Evolutionary conservation across 2,797 vertebrate genomes (phyloP).

Genomic region (Pelochelys cantorii): DNA sequence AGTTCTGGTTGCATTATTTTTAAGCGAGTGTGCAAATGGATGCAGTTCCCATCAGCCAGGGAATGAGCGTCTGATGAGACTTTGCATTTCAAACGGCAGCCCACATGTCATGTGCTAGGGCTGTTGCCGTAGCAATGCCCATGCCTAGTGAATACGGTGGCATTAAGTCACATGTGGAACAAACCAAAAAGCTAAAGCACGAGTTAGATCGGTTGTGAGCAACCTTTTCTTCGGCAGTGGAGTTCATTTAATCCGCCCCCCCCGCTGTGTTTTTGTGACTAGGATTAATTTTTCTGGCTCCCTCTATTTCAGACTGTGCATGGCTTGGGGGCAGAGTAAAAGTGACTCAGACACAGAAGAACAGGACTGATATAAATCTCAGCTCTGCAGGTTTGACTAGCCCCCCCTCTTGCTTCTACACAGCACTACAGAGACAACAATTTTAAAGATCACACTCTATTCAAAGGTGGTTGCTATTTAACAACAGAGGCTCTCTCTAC

Average conservation of each 20-base stretch:
- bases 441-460: neutral
- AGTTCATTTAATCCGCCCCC: neutral
- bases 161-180: neutral
- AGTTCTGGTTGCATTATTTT: conserved; percentile 28
- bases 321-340: neutral
- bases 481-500: neutral
- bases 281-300: neutral
- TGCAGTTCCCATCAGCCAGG: conserved; percentile 9
- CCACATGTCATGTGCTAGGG: neutral
- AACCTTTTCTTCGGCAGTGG: conserved; percentile 13
- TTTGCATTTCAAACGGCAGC: conserved; percentile 36
- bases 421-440: neutral
- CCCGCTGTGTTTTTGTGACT: neutral
- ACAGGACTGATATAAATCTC: neutral
- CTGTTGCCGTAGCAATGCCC: conserved; percentile 1
- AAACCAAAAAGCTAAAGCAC: neutral
- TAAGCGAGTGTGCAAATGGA: neutral
- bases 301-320: neutral
- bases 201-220: neutral
- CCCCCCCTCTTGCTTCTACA: neutral
- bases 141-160: neutral
- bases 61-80: neutral
- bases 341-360: neutral
- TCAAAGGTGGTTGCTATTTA: neutral
- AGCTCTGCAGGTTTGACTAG: neutral